Base-by-base conservation (phyloP, 2,113 vertebrate species). In the Coptodon rendalli region DNA sequence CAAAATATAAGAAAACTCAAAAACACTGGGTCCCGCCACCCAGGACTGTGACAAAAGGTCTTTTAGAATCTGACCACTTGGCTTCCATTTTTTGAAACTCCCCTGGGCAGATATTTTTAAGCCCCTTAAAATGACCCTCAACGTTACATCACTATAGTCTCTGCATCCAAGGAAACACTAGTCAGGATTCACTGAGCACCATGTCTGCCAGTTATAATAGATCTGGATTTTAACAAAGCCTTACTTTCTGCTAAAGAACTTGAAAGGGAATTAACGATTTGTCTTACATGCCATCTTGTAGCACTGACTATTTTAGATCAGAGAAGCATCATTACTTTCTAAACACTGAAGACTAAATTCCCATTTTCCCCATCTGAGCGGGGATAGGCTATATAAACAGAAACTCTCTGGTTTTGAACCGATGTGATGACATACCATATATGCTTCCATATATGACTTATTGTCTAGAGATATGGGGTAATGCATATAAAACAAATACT, bases 241-340 rank as follows among this genome's bases (percentile, higher is more conserved):
- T 73, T 10, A 73, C 3, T 45, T 73, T 73, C 38, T 73, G 22
- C 40, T 29, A 29, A 73, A 48, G 22, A 73, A 6, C 40, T 45
- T 27, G 22, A 45, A 10, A 16, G 40, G 6, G 19, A 10, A 27
- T 1, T 0, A 73, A 27, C 0, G 0, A 45, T 27, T 45, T 48
- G 22, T 73, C 40, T 0, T 48, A 17, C 14, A 2, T 27, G 40
- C 40, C 14, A 45, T 73, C 22, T 73, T 45, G 68, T 27, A 27
- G 2, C 22, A 45, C 12, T 73, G 68, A 43, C 22, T 0, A 27
- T 73, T 29, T 73, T 27, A 24, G 40, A 24, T 76, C 40, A 76
- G 14, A 45, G 40, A 73, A 29, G 22, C 9, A 17, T 14, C 13
- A 73, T 48, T 73, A 27, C 0, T 48, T 48, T 48, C 22, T 29